These are phyloP conservation scores for Cheilosia grossa DNA, from an alignment of 2,888 invertebrate genomes.

Conservation along the genomic window DNA sequence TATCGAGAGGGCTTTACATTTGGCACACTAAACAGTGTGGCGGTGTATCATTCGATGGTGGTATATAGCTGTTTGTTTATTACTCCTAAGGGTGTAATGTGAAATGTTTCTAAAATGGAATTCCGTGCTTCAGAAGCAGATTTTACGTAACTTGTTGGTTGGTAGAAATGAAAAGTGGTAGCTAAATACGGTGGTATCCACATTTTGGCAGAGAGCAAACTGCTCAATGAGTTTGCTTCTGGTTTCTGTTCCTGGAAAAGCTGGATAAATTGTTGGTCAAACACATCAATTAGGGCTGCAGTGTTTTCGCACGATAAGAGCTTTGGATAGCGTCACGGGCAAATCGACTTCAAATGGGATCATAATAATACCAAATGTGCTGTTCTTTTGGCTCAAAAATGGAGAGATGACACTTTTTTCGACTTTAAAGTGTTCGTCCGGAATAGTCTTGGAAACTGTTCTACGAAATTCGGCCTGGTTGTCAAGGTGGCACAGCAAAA, in stretches of 20 bases:
- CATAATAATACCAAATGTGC: too few relatives aligned
- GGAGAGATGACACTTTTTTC: too few relatives aligned
- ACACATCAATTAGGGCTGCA: constrained; percentile 7
- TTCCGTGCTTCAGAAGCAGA: constrained; percentile 16
- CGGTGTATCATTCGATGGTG: constrained; percentile 31
- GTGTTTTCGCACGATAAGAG: neutral
- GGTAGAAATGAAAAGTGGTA: constrained; percentile 4
- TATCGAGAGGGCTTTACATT: constrained; percentile 42
- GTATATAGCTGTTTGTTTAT: constrained; percentile 37
- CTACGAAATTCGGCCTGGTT: too few relatives aligned
- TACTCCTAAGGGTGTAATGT: constrained; percentile 39
- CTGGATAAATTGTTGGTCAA: constrained; percentile 11
- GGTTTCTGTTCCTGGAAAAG: neutral
- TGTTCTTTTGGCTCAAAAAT: too few relatives aligned
- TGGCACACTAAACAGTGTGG: constrained; percentile 39
- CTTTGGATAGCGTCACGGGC: neutral
- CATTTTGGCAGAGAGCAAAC: neutral
- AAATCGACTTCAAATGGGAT: too few relatives aligned
- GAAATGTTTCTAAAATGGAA: constrained; percentile 40
- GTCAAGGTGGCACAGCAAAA: too few relatives aligned
- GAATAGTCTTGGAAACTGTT: too few relatives aligned
- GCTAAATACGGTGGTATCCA: neutral
- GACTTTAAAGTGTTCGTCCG: too few relatives aligned
- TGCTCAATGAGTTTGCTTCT: neutral
- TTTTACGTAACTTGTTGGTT: constrained; percentile 34